These are phyloP conservation scores for Euleptes europaea DNA, from an alignment of 2,113 vertebrate genomes.

Conservation along the genomic window DNA sequence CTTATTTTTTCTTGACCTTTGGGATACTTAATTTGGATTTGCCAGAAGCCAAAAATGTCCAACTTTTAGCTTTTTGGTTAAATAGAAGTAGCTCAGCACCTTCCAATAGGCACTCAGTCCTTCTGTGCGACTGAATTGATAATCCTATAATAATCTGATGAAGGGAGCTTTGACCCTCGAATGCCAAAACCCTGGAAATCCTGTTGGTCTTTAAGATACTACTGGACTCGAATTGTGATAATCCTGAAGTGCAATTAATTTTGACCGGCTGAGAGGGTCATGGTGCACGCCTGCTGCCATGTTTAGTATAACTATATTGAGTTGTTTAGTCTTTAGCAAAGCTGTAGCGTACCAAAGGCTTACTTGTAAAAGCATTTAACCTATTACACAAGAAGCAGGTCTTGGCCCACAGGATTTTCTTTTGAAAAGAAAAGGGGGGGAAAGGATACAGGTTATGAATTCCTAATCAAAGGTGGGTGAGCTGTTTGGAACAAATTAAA, in stretches of 20 bases:
- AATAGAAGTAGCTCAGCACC: not conserved
- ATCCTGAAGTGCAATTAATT: not conserved
- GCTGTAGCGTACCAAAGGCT: conserved; percentile 26
- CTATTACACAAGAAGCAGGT: conserved; percentile 18
- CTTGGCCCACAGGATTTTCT: conserved; percentile 25
- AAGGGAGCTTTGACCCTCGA: too few species aligned
- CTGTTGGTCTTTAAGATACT: too few species aligned
- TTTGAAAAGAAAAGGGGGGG: too few species aligned
- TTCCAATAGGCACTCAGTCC: not conserved
- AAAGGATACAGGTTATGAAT: conserved; percentile 31
- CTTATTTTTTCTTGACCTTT: too few species aligned
- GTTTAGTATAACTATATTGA: not conserved
- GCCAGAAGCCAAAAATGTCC: conserved; percentile 11
- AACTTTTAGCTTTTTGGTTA: not conserved
- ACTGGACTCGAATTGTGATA: not conserved
- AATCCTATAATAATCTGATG: not conserved
- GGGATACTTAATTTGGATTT: not conserved
- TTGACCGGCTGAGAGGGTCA: not conserved
- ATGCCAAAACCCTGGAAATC: too few species aligned
- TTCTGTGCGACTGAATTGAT: not conserved
- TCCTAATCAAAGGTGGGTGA: conserved; percentile 29
- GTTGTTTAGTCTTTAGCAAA: conserved; percentile 30
- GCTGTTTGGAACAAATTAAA: conserved; percentile 46
- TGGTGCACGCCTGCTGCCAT: conserved; percentile 23
- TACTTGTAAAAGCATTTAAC: conserved; percentile 23